phyloP scores from a whole-genome alignment of 2,888 invertebrate genomes.

The Acanthosoma haemorrhoidale region DNA sequence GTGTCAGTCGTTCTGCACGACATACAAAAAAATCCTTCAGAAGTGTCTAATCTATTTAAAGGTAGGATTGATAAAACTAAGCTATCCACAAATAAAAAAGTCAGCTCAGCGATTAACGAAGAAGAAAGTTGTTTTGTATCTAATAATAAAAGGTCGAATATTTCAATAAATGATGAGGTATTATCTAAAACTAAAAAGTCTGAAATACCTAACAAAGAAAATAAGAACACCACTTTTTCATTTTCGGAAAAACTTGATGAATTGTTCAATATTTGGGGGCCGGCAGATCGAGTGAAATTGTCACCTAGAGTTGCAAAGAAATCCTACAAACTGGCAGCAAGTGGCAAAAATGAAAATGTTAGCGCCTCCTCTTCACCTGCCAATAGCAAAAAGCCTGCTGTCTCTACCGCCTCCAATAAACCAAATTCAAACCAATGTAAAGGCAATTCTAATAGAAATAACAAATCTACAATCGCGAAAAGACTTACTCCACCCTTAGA shows the following conservation, averaged over 20 bases:
- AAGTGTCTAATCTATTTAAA: neutral
- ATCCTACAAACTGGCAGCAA: conserved; percentile 1
- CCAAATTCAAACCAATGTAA: neutral
- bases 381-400: neutral
- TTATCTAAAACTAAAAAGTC: neutral
- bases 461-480: neutral
- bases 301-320: conserved; percentile 21
- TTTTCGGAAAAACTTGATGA: conserved; percentile 24
- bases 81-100: neutral
- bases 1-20: neutral
- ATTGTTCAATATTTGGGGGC: conserved; percentile 21
- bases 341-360: neutral
- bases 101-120: neutral
- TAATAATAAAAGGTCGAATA: neutral
- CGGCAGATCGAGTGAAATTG: conserved; percentile 20
- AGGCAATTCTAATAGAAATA: neutral
- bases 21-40: neutral
- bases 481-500: neutral
- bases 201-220: neutral
- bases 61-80: neutral
- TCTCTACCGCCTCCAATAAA: neutral
- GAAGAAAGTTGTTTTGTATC: neutral
- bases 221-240: neutral
- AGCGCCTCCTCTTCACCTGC: neutral
- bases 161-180: neutral